Percentiles rank a stretch among this genome's conserved stretches.
These are phyloP conservation scores for Dicyrtoma fusca DNA, from an alignment of 2,888 invertebrate genomes.

Conservation along the genomic window DNA sequence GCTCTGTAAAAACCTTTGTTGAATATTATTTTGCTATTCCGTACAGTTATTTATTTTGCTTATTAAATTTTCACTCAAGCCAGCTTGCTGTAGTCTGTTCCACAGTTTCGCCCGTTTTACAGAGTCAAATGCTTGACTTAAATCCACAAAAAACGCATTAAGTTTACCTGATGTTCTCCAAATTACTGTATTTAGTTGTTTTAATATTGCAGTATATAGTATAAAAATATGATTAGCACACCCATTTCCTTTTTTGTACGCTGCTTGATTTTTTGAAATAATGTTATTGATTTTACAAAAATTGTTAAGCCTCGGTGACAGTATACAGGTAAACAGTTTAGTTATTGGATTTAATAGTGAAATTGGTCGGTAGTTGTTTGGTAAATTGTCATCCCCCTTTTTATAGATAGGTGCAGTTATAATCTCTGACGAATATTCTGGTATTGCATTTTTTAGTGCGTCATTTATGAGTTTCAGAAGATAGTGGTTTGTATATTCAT, in stretches of 20 bases:
- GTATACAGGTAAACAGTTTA: not conserved
- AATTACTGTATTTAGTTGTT: too few species aligned
- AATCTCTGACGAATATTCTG: too few species aligned
- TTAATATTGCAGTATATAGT: not conserved
- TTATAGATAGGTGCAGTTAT: constrained; percentile 8
- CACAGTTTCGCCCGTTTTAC: not conserved
- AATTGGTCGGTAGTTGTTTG: not conserved
- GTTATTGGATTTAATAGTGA: not conserved
- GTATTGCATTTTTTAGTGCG: too few species aligned
- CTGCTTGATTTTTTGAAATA: not conserved
- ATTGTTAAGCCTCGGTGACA: not conserved
- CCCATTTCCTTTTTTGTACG: not conserved
- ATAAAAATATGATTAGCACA: not conserved
- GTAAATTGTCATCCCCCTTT: not conserved
- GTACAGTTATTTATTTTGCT: not conserved
- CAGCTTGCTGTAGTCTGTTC: not conserved
- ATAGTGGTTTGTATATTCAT: too few species aligned
- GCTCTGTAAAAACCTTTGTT: not conserved
- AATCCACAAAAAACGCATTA: not conserved
- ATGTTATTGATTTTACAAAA: not conserved
- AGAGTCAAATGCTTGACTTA: constrained; percentile 9
- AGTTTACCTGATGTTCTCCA: not conserved
- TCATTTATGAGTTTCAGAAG: too few species aligned
- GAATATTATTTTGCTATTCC: not conserved
- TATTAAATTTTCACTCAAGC: not conserved